phyloP scores from a whole-genome alignment of 2,113 vertebrate species.

The Melanerpes formicivorus region DNA sequence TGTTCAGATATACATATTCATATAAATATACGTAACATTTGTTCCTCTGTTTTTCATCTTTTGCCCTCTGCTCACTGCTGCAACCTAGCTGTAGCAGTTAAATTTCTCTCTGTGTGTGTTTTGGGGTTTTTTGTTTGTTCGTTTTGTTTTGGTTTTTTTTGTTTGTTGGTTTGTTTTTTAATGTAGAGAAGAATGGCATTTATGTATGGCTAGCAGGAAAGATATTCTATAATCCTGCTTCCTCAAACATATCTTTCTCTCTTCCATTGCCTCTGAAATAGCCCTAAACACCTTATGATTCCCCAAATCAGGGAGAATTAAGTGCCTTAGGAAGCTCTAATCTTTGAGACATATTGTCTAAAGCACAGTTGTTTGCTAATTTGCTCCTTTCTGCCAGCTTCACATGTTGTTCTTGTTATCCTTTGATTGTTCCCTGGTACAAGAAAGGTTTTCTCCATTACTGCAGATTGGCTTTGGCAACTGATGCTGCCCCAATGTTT shows the following conservation, averaged over 20 bases:
- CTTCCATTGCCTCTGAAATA: not conserved
- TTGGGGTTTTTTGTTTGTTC: not conserved
- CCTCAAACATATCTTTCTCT: not conserved
- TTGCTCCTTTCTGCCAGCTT: not conserved
- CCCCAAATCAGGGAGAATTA: not conserved
- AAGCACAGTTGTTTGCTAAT: not conserved
- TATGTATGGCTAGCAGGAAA: not conserved
- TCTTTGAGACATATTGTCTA: not conserved
- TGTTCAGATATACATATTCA: not conserved
- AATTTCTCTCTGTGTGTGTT: not conserved
- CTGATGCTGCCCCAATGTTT: not conserved
- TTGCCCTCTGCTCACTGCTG: not conserved
- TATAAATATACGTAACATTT: not conserved
- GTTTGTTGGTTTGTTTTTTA: rapidly evolving
- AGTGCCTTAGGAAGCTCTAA: not conserved
- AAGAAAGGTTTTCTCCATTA: not conserved
- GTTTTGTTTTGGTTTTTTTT: not conserved
- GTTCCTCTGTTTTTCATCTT: rapidly evolving
- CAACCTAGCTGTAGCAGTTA: not conserved
- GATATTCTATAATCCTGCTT: not conserved
- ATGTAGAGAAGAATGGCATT: not conserved
- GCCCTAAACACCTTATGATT: not conserved
- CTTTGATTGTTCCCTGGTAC: not conserved
- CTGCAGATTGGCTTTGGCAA: not conserved
- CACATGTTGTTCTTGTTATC: not conserved